phyloP scores from a whole-genome alignment of 1,140 invertebrate species.

The Wiebesia pumilae region DNA sequence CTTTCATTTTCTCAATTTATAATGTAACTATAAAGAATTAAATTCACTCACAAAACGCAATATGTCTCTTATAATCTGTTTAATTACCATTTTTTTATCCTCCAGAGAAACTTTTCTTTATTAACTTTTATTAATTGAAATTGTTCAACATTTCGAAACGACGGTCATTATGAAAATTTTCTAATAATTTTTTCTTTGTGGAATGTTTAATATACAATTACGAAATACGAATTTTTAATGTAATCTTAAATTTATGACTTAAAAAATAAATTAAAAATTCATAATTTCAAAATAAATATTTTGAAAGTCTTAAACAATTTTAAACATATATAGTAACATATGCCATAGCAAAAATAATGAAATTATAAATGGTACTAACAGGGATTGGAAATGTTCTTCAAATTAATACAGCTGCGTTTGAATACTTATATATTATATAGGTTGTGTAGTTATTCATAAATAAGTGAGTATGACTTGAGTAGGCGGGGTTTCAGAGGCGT shows the following conservation, averaged over 20 bases:
- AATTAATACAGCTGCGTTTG: conserved; percentile 10
- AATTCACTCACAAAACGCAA: no score
- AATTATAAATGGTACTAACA: conserved; percentile 41
- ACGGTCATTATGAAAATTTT: no score
- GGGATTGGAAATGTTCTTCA: neutral
- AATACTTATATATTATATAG: conserved; percentile 17
- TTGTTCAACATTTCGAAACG: no score
- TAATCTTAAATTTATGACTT: neutral
- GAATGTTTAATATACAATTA: no score
- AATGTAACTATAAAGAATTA: no score
- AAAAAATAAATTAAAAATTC: conserved; percentile 7
- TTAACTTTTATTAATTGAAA: no score
- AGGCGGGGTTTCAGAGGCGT: conserved; percentile 20
- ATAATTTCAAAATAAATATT: conserved; percentile 20
- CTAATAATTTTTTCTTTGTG: no score
- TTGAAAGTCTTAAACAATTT: neutral
- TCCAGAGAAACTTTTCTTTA: no score
- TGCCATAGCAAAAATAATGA: neutral
- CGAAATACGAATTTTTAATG: no score
- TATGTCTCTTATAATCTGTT: no score
- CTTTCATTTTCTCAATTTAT: no score
- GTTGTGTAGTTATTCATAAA: conserved; percentile 1
- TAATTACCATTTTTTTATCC: no score
- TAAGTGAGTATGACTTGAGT: neutral
- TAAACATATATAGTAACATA: neutral